These are phyloP conservation scores for Erethizon dorsatum DNA, from an alignment of 2,797 vertebrate genomes.

Conservation along the genomic window DNA sequence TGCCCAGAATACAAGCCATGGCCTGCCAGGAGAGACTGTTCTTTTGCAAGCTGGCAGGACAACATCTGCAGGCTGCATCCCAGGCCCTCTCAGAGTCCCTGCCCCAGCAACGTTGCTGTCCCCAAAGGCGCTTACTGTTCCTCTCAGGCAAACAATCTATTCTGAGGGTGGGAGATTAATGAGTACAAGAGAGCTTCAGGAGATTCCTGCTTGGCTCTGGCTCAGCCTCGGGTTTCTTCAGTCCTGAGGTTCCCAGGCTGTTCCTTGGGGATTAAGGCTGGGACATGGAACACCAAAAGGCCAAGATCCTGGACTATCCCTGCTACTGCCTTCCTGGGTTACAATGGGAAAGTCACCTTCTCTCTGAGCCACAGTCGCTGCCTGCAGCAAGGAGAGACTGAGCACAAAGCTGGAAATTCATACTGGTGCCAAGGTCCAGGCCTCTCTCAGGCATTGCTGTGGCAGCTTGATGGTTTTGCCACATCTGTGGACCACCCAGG, in stretches of 20 bases:
- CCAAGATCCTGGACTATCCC: background rate
- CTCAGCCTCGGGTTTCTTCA: background rate
- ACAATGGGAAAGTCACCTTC: background rate
- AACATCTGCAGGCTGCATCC: background rate
- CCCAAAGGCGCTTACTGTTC: slow-evolving; percentile 48
- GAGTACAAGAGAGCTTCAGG: background rate
- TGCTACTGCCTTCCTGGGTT: background rate
- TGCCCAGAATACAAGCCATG: background rate
- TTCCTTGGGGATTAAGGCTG: background rate
- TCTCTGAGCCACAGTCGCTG: background rate
- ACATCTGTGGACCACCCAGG: background rate
- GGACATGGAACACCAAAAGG: background rate
- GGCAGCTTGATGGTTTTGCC: background rate
- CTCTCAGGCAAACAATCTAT: slow-evolving; percentile 48
- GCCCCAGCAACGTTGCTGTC: background rate
- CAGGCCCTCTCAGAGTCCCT: background rate
- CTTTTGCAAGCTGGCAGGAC: slow-evolving; percentile 69
- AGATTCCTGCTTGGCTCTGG: background rate
- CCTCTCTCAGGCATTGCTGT: background rate
- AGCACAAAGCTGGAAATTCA: background rate
- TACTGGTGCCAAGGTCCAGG: background rate
- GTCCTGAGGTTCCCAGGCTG: background rate
- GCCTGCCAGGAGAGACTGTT: slow-evolving; percentile 63
- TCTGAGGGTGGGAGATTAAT: background rate
- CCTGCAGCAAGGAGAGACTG: background rate